Evolutionary conservation across 1,140 invertebrate genomes (phyloP).

Genomic region (Drosophila nigromelanica): DNA sequence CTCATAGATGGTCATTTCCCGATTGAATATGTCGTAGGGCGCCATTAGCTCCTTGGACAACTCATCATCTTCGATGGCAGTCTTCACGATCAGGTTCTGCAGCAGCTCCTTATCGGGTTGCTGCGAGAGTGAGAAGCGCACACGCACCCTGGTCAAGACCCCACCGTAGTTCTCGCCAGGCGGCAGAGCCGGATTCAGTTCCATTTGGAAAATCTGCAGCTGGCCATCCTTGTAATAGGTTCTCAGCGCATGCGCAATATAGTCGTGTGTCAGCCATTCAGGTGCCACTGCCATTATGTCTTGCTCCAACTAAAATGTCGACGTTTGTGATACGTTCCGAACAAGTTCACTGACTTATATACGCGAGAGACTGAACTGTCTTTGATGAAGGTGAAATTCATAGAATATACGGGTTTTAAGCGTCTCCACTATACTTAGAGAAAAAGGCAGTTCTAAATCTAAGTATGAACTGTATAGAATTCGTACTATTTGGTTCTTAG

Average conservation of each 20-base stretch:
- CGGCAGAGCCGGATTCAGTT: constrained; percentile 68
- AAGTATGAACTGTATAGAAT: not conserved
- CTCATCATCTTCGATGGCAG: constrained; percentile 70
- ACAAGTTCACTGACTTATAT: constrained; percentile 37
- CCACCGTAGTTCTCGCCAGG: constrained; percentile 82
- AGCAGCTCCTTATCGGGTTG: not conserved
- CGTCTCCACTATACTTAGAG: not conserved
- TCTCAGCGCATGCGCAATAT: constrained; percentile 66
- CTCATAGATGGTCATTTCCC: constrained; percentile 80
- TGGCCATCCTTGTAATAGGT: constrained; percentile 51
- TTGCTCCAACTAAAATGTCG: constrained; percentile 4
- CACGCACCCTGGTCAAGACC: constrained; percentile 60
- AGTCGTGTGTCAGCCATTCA: constrained; percentile 71
- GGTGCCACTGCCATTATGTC: constrained; percentile 62
- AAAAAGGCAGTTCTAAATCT: not conserved
- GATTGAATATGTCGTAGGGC: constrained; percentile 76
- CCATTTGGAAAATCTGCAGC: constrained; percentile 47
- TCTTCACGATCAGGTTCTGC: constrained; percentile 69
- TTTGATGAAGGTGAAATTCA: constrained; percentile 26
- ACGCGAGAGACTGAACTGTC: not conserved
- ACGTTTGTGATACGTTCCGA: not conserved
- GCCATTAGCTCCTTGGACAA: constrained; percentile 68
- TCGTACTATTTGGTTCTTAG: too few relatives aligned
- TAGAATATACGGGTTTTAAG: not conserved
- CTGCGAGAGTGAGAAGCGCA: constrained; percentile 33